Evolutionary conservation across 2,888 invertebrate species (phyloP).

Genomic region (Polia nebulosa): DNA sequence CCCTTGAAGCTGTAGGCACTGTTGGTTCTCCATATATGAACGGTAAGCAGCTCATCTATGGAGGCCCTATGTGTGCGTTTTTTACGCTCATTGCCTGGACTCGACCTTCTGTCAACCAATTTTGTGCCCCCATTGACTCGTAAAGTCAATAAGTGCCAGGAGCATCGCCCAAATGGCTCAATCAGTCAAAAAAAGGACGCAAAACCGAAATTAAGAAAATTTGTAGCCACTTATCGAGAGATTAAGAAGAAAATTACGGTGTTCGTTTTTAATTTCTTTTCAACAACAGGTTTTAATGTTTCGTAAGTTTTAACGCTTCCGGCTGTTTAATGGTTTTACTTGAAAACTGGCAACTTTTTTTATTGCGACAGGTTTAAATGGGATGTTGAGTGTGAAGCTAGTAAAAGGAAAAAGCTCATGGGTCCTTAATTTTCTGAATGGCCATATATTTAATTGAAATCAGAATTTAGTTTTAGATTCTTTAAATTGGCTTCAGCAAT

Average conservation of each 20-base stretch:
- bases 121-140: constrained; percentile 6
- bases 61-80: neutral
- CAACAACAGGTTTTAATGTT: constrained; percentile 43
- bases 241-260: constrained; percentile 42
- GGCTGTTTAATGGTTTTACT: constrained; percentile 31
- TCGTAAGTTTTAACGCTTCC: constrained; percentile 23
- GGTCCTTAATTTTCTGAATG: neutral
- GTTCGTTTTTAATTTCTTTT: constrained; percentile 46
- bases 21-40: too few species aligned
- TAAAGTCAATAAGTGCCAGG: constrained; percentile 51
- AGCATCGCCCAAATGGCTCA: constrained; percentile 32
- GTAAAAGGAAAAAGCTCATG: neutral
- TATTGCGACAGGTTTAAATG: constrained; percentile 10
- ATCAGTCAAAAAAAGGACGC: constrained; percentile 39
- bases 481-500: neutral
- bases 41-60: too few species aligned
- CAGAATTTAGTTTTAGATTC: neutral
- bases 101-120: neutral
- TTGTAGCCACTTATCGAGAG: constrained; percentile 38
- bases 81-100: neutral
- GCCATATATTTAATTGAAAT: neutral
- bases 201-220: constrained; percentile 35
- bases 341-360: constrained; percentile 29
- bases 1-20: too few species aligned
- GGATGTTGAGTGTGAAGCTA: neutral